A percentile compares a stretch with the other conserved stretches of the same genome.
Evolutionary conservation across 2,113 vertebrate species (phyloP).

Genomic region (Cololabis saira): DNA sequence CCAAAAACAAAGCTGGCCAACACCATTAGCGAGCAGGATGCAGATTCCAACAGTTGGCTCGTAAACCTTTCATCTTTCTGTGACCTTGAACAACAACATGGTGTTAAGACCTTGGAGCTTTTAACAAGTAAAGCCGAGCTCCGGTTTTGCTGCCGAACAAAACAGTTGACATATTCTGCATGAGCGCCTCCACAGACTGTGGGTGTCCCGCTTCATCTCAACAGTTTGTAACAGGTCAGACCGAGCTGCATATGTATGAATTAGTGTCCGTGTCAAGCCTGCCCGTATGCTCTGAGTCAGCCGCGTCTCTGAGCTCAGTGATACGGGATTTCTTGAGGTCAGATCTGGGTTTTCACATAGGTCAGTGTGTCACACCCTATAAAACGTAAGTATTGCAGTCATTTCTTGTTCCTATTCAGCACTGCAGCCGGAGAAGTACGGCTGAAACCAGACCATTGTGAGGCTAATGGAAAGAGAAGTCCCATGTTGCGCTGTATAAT

Average conservation of each 20-base stretch:
- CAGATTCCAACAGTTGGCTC: not conserved
- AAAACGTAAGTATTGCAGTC: too few species aligned
- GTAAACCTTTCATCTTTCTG: not conserved
- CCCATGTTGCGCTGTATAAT: too few species aligned
- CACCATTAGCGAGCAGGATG: not conserved
- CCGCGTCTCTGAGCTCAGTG: not conserved
- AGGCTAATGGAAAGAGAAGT: too few species aligned
- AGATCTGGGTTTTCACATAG: too few species aligned
- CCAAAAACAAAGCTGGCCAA: too few species aligned
- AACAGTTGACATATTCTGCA: not conserved
- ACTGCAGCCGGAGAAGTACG: too few species aligned
- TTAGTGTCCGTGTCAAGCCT: conserved; percentile 9
- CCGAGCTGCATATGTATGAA: conserved; percentile 17
- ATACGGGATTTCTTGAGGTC: too few species aligned
- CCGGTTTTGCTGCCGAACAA: not conserved
- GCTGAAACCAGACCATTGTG: too few species aligned
- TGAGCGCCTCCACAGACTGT: conserved; percentile 20
- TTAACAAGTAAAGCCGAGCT: too few species aligned
- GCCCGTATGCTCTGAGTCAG: not conserved
- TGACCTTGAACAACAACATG: not conserved
- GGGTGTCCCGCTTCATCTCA: conserved; percentile 28
- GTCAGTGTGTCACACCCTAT: too few species aligned
- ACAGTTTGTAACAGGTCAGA: conserved; percentile 23
- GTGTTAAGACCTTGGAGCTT: not conserved
- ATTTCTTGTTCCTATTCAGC: too few species aligned